Evolutionary conservation across 2,113 vertebrate species (phyloP), one percentile per base, ranked within the genome.

Genomic region (Pelobates fuscus): DNA sequence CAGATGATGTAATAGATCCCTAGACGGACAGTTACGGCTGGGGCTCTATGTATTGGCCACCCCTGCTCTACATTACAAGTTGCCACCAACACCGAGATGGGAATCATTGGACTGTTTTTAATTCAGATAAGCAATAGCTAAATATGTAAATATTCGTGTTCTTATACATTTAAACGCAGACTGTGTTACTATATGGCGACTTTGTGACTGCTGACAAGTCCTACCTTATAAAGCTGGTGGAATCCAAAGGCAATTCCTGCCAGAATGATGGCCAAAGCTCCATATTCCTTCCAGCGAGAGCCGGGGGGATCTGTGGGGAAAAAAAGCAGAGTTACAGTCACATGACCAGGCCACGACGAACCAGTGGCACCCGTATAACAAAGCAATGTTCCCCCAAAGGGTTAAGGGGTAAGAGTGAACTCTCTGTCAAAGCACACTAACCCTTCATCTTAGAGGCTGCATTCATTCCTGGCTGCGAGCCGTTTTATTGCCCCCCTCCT

Each of bases 191-290:
- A n/a, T n/a, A n/a, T n/a, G n/a, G n/a, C n/a, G n/a, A n/a, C n/a
- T n/a, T n/a, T n/a, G n/a, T n/a, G n/a, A n/a, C n/a, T n/a, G n/a
- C n/a, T n/a, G n/a, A n/a, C n/a, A n/a, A n/a, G n/a, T 10, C 68
- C 7, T 91, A 93, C 97, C 91, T 94, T 95, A 86, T 98, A 99
- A 24, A 99, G 92, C 73, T 98, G 97, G 87, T 98, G 94, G 81
- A 97, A 96, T 78, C 97, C 94, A 68, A 98, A 95, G 2, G 95
- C 91, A 5, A 98, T 92, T 80, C 96, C 96, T 26, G 95, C 91
- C 93, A 96, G 91, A 78, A 99, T 93, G 86, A 99, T 86, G 10
- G 96, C 92, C 82, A 99, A 85, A 77, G 96, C 95, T 8, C 96
- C 92, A 1, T 98, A 99, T 81, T 96, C 94, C 85, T 95, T 90